Conservation (phyloP, 2,113 vertebrate species). For the Marmota flaviventris region DNA sequence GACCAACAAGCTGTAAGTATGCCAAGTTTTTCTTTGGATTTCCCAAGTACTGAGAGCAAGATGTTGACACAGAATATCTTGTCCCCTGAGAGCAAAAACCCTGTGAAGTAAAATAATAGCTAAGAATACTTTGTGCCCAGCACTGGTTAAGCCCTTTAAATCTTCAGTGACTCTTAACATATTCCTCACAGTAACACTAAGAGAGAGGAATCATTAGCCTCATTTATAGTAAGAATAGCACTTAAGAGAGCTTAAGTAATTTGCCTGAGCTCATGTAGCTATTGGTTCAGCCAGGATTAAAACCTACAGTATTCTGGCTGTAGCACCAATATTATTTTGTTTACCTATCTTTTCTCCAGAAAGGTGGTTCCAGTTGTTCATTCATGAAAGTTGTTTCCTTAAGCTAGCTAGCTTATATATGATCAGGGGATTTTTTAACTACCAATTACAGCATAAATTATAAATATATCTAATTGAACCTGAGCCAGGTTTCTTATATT, state of each 20-base stretch:
- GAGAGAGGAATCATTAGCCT: background rate
- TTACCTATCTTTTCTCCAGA: background rate
- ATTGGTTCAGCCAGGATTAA: constrained; percentile 27
- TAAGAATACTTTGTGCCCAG: background rate
- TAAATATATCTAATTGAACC: constrained; percentile 9
- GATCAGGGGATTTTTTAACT: background rate
- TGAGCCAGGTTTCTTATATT: constrained; percentile 57
- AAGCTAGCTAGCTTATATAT: background rate
- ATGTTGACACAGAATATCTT: constrained; percentile 46
- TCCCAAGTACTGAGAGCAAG: constrained; percentile 44
- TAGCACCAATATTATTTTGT: background rate
- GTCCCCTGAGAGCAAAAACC: constrained; percentile 29
- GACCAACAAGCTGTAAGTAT: constrained; percentile 94
- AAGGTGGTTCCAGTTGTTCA: constrained; percentile 8
- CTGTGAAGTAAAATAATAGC: constrained; percentile 37
- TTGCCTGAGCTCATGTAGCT: background rate
- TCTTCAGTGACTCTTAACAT: background rate
- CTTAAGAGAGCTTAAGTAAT: constrained; percentile 62
- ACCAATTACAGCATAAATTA: constrained; percentile 13
- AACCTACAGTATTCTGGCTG: background rate
- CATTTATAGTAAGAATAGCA: background rate
- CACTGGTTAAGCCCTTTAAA: background rate
- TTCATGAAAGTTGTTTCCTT: constrained; percentile 40
- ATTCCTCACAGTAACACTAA: background rate
- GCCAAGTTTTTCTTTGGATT: constrained; percentile 66